Percentiles rank a stretch among this genome's conserved stretches.
Evolutionary conservation across 1,140 invertebrate genomes (phyloP).

Genomic region (Meloidogyne chitwoodi): DNA sequence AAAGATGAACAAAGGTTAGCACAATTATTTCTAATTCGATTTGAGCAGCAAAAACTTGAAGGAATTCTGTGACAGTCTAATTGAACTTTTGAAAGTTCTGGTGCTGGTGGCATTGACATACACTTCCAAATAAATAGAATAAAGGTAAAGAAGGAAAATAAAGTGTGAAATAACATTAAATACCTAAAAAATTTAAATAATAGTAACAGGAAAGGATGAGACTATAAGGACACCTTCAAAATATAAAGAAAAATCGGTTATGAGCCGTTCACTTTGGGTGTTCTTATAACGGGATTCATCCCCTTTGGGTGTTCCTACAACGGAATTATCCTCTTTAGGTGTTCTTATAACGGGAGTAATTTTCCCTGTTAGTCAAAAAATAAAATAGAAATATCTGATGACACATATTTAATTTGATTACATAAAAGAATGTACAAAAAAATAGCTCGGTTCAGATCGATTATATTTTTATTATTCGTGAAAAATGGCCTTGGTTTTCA

Average conservation of each 20-base stretch:
- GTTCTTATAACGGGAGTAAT: no score
- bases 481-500: not conserved
- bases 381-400: not conserved
- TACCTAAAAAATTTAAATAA: not conserved
- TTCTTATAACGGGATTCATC: no score
- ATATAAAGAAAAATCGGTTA: no score
- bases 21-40: conserved; percentile 19
- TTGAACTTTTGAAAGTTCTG: not conserved
- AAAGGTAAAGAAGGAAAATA: not conserved
- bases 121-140: not conserved
- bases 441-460: not conserved
- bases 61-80: conserved; percentile 25
- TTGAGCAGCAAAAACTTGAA: conserved; percentile 20
- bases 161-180: not conserved
- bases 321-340: no score
- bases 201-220: no score
- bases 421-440: not conserved
- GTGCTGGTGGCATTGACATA: not conserved
- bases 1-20: conserved; percentile 10
- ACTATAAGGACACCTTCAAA: no score
- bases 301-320: no score
- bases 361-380: no score
- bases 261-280: no score
- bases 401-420: not conserved
- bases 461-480: not conserved